Evolutionary conservation across 2,113 vertebrate genomes (phyloP), one percentile per base, ranked within the genome.

Genomic region (Onychostruthus taczanowskii): DNA sequence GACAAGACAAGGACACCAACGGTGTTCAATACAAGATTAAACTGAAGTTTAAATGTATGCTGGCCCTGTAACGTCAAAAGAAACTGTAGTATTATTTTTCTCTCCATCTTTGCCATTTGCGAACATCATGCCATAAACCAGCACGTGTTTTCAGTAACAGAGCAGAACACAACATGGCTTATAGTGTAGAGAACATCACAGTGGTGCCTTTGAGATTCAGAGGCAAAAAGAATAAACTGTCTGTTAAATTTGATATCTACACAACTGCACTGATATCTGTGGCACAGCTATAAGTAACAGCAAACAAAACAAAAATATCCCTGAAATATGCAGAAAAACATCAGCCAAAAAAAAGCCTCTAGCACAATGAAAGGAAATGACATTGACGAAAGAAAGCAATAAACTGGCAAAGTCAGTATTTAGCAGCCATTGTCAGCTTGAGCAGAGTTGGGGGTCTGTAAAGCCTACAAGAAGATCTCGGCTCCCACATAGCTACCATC

Each of bases 281-380:
- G 9, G 50, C 70, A 93, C 2, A 83, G 47, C 37, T 77, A 1
- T 4, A 88, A 69, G 39, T 66, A 80, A 84, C 21, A 76, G 43
- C 67, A 95, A 58, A 76, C 35, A 10, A 93, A 94, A 87, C 5
- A 56, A 77, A 90, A 87, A 31, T 9, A 88, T 47, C 27, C 27
- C 72, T 61, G 24, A 77, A 88, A 53, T 55, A 80, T 0, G 3
- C 62, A 93, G 80, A 77, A 88, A 82, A 78, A 21, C 14, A 58
- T 39, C 24, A 59, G 68, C 61, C 94, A 70, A 88, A 75, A 85
- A 88, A 94, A 84, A 88, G 39, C 27, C 35, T 56, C 37, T 7
- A 83, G 46, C 27, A 95, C 87, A 93, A 96, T 84, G 50, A 53
- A 80, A 93, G 88, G 87, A 96, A 93, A 61, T n/a, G 0, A 59